Conservation (phyloP, 2,113 vertebrate genomes). For the Sinocyclocheilus anshuiensis region DNA sequence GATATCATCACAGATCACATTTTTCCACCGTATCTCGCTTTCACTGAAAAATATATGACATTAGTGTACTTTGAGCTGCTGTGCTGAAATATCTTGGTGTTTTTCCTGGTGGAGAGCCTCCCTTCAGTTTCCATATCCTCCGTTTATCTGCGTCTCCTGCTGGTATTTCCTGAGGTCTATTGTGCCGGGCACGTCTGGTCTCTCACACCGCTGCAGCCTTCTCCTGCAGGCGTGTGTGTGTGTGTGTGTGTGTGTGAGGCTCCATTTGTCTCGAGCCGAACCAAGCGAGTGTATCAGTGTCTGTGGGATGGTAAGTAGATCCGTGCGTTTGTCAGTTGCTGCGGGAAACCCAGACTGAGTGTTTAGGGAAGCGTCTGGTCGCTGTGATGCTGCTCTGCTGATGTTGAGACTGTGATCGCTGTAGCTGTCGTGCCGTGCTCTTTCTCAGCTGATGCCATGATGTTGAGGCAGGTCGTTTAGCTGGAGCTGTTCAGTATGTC, state of each 20-base stretch:
- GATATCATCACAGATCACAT: background rate
- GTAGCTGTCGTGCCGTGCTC: too few relatives aligned
- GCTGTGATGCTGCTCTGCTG: background rate
- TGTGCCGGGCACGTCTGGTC: slow-evolving; percentile 40
- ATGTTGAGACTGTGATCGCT: too few relatives aligned
- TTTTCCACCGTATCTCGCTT: background rate
- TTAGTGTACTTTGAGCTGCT: background rate
- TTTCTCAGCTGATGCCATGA: background rate
- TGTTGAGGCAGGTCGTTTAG: background rate
- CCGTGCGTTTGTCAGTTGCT: slow-evolving; percentile 54
- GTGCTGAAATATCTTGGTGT: background rate
- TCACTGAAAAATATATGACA: background rate
- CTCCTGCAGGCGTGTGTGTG: slow-evolving; percentile 16
- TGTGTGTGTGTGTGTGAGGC: slow-evolving; percentile 37
- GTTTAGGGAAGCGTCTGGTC: background rate
- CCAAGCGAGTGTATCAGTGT: slow-evolving; percentile 43
- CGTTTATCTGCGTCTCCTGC: slow-evolving; percentile 41
- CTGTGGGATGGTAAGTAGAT: slow-evolving; percentile 69
- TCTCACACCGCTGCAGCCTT: background rate
- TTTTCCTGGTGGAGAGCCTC: background rate
- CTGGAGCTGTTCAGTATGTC: background rate
- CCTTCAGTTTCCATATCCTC: slow-evolving; percentile 38
- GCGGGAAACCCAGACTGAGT: slow-evolving; percentile 14
- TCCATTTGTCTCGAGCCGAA: background rate
- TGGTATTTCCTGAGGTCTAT: slow-evolving; percentile 61